Percentiles rank a stretch among this genome's conserved stretches.
These are phyloP conservation scores for Cylas formicarius DNA, from an alignment of 1,140 invertebrate genomes.

Conservation along the genomic window DNA sequence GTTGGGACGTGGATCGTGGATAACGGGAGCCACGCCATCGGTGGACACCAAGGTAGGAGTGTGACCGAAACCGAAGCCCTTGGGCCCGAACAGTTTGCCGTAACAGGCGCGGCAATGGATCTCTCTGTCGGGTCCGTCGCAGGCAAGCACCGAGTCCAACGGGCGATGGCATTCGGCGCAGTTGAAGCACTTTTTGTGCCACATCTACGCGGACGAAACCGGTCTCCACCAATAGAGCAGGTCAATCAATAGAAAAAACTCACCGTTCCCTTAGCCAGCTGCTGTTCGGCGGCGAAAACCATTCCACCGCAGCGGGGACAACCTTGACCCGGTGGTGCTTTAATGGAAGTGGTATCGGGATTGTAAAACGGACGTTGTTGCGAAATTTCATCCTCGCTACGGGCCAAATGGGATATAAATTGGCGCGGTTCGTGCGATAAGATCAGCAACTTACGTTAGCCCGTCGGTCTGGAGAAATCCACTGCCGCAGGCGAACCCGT, in stretches of 20 bases:
- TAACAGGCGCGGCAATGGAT: slow-evolving; percentile 86
- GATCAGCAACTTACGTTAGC: slow-evolving; percentile 58
- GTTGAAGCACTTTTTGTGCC: slow-evolving; percentile 93
- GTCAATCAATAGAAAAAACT: slow-evolving; percentile 34
- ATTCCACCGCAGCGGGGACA: slow-evolving; percentile 87
- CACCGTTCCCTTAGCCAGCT: slow-evolving; percentile 82
- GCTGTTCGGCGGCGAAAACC: slow-evolving; percentile 91
- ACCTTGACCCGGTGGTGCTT: slow-evolving; percentile 77
- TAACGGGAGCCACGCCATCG: slow-evolving; percentile 59
- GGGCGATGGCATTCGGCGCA: slow-evolving; percentile 89
- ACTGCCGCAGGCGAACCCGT: slow-evolving; percentile 90
- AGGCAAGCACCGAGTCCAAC: slow-evolving; percentile 85
- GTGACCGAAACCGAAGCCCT: slow-evolving; percentile 84
- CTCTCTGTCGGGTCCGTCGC: slow-evolving; percentile 82
- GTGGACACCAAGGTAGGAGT: slow-evolving; percentile 74
- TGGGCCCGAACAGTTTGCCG: slow-evolving; percentile 81
- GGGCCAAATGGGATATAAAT: neutral
- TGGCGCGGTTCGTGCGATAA: slow-evolving; percentile 1
- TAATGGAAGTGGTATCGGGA: slow-evolving; percentile 81
- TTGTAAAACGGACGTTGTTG: slow-evolving; percentile 67
- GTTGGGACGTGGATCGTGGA: slow-evolving; percentile 50
- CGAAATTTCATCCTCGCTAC: slow-evolving; percentile 75
- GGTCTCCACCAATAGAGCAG: slow-evolving; percentile 4
- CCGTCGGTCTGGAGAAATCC: slow-evolving; percentile 88
- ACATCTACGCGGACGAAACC: slow-evolving; percentile 57